These are phyloP conservation scores for Hoplostethus mediterraneus DNA, from an alignment of 2,797 vertebrate genomes.

Conservation along the genomic window DNA sequence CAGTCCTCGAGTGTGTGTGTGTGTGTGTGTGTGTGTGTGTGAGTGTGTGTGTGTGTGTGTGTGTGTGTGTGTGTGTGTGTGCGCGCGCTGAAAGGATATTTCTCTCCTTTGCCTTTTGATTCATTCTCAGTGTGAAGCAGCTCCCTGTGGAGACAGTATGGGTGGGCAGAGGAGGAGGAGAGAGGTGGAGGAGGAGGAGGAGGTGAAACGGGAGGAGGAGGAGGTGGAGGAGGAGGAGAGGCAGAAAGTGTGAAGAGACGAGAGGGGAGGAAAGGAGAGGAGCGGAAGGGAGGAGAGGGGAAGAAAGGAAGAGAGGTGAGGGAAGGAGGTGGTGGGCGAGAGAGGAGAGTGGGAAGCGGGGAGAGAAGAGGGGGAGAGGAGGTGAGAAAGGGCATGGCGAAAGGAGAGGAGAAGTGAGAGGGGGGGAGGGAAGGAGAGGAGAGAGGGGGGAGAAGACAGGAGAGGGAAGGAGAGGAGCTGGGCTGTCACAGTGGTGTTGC, in stretches of 20 bases:
- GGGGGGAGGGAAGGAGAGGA: slow-evolving; percentile 13
- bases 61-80: slow-evolving; percentile 46
- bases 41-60: slow-evolving; percentile 43
- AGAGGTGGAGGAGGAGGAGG: slow-evolving; percentile 70
- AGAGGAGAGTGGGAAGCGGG: too few species aligned
- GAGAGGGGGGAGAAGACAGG: too few species aligned
- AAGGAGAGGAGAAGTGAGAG: slow-evolving; percentile 31
- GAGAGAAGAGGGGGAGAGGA: slow-evolving; percentile 32
- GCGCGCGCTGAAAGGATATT: slow-evolving; percentile 96
- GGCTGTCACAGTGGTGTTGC: slow-evolving; percentile 22
- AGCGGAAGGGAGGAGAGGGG: too few species aligned
- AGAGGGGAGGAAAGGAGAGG: too few species aligned
- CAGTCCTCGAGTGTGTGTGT: slow-evolving; percentile 79
- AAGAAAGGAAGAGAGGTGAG: too few species aligned
- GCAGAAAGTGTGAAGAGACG: too few species aligned
- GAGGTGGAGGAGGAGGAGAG: background rate
- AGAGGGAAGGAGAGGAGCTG: slow-evolving; percentile 36
- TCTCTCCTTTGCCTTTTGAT: slow-evolving; percentile 98
- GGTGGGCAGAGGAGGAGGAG: slow-evolving; percentile 95
- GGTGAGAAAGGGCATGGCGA: slow-evolving; percentile 23
- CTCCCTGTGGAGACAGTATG: slow-evolving; percentile 97
- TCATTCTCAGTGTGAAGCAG: slow-evolving; percentile 96
- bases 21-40: slow-evolving; percentile 10
- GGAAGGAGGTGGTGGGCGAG: slow-evolving; percentile 93
- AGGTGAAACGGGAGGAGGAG: too few species aligned